Percentiles rank a stretch among this genome's conserved stretches.
Conservation (phyloP, 2,888 invertebrate genomes). For the Philopedon plagiatum region DNA sequence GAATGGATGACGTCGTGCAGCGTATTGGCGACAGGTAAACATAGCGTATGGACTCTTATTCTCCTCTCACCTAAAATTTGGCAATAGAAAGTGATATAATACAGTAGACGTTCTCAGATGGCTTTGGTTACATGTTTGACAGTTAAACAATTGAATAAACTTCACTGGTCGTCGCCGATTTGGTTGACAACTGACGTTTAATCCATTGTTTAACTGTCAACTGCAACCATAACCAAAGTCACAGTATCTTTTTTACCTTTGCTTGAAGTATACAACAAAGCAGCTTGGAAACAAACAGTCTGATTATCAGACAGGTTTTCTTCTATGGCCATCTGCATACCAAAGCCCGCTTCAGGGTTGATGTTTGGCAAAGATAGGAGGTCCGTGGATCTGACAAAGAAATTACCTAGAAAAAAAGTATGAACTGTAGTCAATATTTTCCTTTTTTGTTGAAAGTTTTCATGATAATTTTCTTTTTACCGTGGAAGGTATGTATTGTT, state of each 20-base stretch:
- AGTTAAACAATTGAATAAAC: too few relatives aligned
- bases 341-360: constrained; percentile 98
- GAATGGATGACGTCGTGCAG: constrained; percentile 88
- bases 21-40: constrained; percentile 90
- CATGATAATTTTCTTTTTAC: too few relatives aligned
- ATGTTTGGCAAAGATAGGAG: constrained; percentile 95
- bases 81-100: neutral
- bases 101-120: neutral
- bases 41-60: constrained; percentile 97
- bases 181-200: too few relatives aligned
- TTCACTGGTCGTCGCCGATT: too few relatives aligned
- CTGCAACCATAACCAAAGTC: too few relatives aligned
- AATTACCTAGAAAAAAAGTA: constrained; percentile 73
- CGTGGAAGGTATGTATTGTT: constrained; percentile 98
- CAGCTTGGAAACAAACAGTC: constrained; percentile 97
- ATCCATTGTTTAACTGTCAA: too few relatives aligned
- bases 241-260: constrained; percentile 72
- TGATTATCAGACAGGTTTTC: constrained; percentile 89
- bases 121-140: too few relatives aligned
- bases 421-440: neutral
- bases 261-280: constrained; percentile 95
- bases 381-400: constrained; percentile 98
- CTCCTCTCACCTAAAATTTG: constrained; percentile 80
- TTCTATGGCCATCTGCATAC: constrained; percentile 97
- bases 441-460: too few relatives aligned